Conservation (phyloP, 1,140 invertebrate genomes). For the Paraescarpia echinospica region DNA sequence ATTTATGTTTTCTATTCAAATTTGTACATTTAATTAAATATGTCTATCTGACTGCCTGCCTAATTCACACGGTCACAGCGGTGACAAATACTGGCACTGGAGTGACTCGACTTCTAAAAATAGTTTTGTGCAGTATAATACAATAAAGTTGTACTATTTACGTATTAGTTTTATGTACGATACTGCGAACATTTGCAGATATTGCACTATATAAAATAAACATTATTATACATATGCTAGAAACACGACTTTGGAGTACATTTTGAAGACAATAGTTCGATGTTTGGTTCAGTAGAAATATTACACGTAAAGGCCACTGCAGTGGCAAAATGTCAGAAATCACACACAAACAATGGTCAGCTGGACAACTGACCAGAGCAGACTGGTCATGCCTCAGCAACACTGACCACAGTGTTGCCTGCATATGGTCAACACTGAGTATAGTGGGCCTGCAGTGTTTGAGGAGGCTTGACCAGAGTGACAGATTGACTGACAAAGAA, state of each 20-base stretch:
- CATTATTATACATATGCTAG: not conserved
- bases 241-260: not conserved
- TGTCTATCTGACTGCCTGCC: too few relatives aligned
- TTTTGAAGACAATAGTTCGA: not conserved
- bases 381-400: not conserved
- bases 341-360: not conserved
- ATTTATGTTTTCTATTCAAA: too few relatives aligned
- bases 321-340: not conserved
- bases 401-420: not conserved
- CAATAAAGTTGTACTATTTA: too few relatives aligned
- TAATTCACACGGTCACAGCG: too few relatives aligned
- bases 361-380: not conserved
- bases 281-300: not conserved
- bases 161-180: too few relatives aligned
- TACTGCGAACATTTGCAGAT: too few relatives aligned
- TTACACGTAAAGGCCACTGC: not conserved
- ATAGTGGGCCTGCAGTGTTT: not conserved
- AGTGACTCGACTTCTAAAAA: too few relatives aligned
- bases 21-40: too few relatives aligned
- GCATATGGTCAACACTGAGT: not conserved
- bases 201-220: too few relatives aligned
- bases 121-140: too few relatives aligned
- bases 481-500: too few relatives aligned
- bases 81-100: too few relatives aligned
- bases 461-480: not conserved